A percentile compares a stretch with the other conserved stretches of the same genome.
Evolutionary conservation across 1,140 invertebrate species (phyloP).

Genomic region (Idris sp.): DNA sequence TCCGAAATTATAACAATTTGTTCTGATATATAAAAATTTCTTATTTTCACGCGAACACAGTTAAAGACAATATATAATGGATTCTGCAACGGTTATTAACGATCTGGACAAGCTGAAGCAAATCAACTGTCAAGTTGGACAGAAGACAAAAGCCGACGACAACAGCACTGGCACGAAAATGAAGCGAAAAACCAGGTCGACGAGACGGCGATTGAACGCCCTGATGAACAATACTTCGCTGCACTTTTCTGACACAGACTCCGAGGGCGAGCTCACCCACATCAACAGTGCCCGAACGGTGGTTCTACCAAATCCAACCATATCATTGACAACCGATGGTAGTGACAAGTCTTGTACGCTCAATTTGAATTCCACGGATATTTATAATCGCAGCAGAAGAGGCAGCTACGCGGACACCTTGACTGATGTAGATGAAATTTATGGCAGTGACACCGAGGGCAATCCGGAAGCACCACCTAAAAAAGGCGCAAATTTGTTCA

Average conservation of each 20-base stretch:
- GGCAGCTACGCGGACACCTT: slow-evolving; percentile 69
- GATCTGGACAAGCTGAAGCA: slow-evolving; percentile 43
- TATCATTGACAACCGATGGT: slow-evolving; percentile 69
- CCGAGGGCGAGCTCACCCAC: slow-evolving; percentile 72
- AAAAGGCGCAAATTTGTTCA: slow-evolving; percentile 29
- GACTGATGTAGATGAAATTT: slow-evolving; percentile 75
- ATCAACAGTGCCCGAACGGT: slow-evolving; percentile 30
- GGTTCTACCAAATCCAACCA: slow-evolving; percentile 59
- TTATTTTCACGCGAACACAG: too few species aligned
- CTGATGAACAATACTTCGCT: slow-evolving; percentile 74
- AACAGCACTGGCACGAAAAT: slow-evolving; percentile 59
- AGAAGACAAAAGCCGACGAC: slow-evolving; percentile 34
- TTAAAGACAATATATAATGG: too few species aligned
- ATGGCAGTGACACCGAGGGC: slow-evolving; percentile 67
- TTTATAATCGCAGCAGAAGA: slow-evolving; percentile 46
- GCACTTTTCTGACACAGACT: slow-evolving; percentile 76
- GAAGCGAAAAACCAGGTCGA: slow-evolving; percentile 72
- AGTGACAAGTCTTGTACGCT: slow-evolving; percentile 40
- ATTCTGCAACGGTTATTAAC: too few species aligned
- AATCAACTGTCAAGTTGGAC: slow-evolving; percentile 48
- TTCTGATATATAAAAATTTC: too few species aligned
- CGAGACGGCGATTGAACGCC: slow-evolving; percentile 71
- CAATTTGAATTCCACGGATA: slow-evolving; percentile 50
- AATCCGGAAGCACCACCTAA: slow-evolving; percentile 24
- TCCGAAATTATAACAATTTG: too few species aligned